Percentiles rank a stretch among this genome's conserved stretches.
These are phyloP conservation scores for Coenonympha glycerion DNA, from an alignment of 2,888 invertebrate genomes.

Conservation along the genomic window DNA sequence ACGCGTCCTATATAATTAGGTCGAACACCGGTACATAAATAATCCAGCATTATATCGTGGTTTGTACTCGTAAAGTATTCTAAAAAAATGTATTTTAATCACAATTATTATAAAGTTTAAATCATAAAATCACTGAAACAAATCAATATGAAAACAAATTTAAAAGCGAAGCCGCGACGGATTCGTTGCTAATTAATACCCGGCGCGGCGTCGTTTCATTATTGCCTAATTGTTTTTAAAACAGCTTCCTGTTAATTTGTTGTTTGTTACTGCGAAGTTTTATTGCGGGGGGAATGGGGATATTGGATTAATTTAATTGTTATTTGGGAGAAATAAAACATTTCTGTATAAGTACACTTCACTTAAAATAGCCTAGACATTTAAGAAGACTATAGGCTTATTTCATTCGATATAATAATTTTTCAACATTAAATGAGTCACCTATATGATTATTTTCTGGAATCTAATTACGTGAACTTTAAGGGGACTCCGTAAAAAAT, in stretches of 20 bases:
- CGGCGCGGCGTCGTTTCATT: constrained; percentile 50
- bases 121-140: not conserved
- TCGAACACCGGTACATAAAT: no score
- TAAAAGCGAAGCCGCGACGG: constrained; percentile 32
- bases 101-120: no score
- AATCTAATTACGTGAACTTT: not conserved
- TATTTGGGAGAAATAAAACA: not conserved
- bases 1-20: no score
- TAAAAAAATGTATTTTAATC: no score
- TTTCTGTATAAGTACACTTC: no score
- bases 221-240: constrained; percentile 66
- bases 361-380: no score
- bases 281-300: not conserved
- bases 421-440: no score
- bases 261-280: constrained; percentile 29
- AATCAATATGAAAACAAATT: constrained; percentile 23
- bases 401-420: no score
- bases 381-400: no score
- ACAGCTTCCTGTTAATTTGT: constrained; percentile 45
- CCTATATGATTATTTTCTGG: no score
- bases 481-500: constrained; percentile 6
- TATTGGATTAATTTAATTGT: constrained; percentile 8
- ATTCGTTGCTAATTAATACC: constrained; percentile 57
- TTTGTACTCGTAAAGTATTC: no score
- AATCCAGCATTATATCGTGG: no score